These are phyloP conservation scores for Cyphomyrus discorhynchus DNA, from an alignment of 2,113 vertebrate genomes.

Conservation along the genomic window DNA sequence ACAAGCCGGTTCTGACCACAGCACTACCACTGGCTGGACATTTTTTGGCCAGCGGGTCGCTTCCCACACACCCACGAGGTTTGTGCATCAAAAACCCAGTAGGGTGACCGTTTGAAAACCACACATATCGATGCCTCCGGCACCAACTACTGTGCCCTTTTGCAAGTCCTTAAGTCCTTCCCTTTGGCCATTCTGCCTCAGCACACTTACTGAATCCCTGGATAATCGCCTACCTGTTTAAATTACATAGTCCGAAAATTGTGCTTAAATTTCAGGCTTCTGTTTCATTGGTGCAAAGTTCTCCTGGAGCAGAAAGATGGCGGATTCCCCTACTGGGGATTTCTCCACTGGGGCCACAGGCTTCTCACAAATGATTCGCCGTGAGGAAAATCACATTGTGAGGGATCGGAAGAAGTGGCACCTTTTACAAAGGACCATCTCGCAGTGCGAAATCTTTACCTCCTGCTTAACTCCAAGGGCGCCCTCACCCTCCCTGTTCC, in stretches of 20 bases:
- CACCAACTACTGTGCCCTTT: background rate
- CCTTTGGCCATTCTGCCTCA: background rate
- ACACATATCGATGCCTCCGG: background rate
- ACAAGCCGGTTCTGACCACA: background rate
- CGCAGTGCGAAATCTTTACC: constrained; percentile 6
- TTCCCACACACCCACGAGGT: background rate
- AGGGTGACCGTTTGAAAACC: background rate
- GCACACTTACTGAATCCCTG: background rate
- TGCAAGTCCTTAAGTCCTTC: background rate
- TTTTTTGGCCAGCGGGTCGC: background rate
- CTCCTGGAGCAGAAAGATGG: background rate
- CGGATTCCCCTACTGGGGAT: background rate
- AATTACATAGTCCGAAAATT: background rate
- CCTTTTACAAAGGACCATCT: constrained; percentile 13
- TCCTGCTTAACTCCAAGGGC: background rate
- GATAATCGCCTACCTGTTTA: background rate
- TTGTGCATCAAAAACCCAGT: background rate
- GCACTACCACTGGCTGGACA: background rate
- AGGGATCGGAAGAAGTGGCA: background rate
- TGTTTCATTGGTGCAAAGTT: background rate
- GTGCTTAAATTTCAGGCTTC: background rate
- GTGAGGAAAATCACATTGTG: background rate
- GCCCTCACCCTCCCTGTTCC: constrained; percentile 28
- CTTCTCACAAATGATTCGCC: background rate
- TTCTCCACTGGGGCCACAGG: background rate